phyloP scores from a whole-genome alignment of 2,797 vertebrate genomes.

The Passerculus sandwichensis region DNA sequence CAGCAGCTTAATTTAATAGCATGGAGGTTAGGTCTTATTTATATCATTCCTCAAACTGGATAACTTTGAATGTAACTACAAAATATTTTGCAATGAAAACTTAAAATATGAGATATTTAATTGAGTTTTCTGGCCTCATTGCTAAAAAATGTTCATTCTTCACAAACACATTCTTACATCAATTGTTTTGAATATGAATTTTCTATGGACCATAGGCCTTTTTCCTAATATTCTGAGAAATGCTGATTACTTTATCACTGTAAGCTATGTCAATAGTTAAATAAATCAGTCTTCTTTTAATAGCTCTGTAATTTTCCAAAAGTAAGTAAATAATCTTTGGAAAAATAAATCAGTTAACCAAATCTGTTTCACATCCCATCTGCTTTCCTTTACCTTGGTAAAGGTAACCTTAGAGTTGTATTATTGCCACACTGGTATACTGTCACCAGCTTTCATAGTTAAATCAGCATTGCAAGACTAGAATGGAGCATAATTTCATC shows the following conservation, averaged over 20 bases:
- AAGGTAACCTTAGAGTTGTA: not conserved
- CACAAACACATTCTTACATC: not conserved
- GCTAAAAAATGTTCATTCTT: not conserved
- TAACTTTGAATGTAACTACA: not conserved
- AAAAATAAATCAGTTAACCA: not conserved
- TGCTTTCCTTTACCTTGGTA: not conserved
- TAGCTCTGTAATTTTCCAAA: not conserved
- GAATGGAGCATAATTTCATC: not conserved
- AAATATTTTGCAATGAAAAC: constrained; percentile 13
- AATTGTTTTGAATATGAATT: not conserved
- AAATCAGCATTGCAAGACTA: not conserved
- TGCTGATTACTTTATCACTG: not conserved
- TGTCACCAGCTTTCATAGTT: not conserved
- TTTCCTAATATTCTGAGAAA: constrained; percentile 7
- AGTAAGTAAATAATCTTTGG: not conserved
- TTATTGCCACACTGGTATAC: not conserved
- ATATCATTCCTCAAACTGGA: constrained; percentile 4
- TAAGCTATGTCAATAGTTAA: not conserved
- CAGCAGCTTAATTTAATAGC: constrained; percentile 59
- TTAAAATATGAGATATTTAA: constrained; percentile 25
- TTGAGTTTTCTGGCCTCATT: not conserved
- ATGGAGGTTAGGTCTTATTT: not conserved
- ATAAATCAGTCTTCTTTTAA: not conserved
- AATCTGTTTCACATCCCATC: not conserved
- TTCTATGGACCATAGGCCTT: not conserved